Conservation (phyloP, 2,888 invertebrate genomes). For the Liodrosophila aerea region DNA sequence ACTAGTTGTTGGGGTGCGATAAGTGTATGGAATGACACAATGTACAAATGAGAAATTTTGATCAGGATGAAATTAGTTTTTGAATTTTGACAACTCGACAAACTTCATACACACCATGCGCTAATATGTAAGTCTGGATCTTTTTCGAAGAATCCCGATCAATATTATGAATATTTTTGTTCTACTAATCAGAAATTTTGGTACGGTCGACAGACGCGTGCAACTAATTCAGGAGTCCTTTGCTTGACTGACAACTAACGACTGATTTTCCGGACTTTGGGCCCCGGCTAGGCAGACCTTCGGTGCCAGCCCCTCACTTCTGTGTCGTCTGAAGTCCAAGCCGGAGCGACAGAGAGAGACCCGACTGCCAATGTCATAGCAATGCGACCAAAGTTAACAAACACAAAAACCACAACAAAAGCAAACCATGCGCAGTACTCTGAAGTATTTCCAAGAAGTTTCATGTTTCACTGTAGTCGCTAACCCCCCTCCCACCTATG, state of each 20-base stretch:
- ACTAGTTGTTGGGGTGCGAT: conserved; percentile 37
- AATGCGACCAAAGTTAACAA: conserved; percentile 79
- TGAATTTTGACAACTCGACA: background rate
- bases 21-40: conserved; percentile 25
- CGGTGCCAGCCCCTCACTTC: background rate
- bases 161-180: conserved; percentile 38
- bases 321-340: conserved; percentile 7
- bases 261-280: conserved; percentile 59
- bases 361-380: conserved; percentile 76
- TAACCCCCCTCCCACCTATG: background rate
- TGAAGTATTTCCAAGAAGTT: conserved; percentile 67
- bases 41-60: conserved; percentile 37
- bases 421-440: conserved; percentile 69
- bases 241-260: conserved; percentile 74
- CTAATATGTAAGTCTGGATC: conserved; percentile 17
- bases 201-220: conserved; percentile 26
- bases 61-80: conserved; percentile 9
- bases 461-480: conserved; percentile 41
- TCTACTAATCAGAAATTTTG: background rate
- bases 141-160: conserved; percentile 26
- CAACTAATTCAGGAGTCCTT: conserved; percentile 36
- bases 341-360: conserved; percentile 7
- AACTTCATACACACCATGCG: conserved; percentile 69
- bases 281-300: conserved; percentile 19
- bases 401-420: conserved; percentile 74